A percentile compares a stretch with the other conserved stretches of the same genome.
Conservation (phyloP, 2,797 vertebrate genomes). For the Epinephelus coioides region DNA sequence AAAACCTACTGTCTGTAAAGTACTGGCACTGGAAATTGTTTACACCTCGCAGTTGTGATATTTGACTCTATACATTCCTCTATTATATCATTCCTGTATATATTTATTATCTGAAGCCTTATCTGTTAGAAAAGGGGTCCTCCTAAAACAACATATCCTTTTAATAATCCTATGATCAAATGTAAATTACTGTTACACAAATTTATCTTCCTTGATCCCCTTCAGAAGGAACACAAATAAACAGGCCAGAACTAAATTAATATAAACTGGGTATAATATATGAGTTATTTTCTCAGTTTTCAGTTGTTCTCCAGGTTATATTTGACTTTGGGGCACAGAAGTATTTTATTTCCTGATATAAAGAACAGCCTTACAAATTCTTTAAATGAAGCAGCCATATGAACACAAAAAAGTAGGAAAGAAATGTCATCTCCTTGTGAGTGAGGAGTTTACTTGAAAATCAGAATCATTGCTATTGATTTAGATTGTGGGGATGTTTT, state of each 20-base stretch:
- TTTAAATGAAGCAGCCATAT: slow-evolving; percentile 73
- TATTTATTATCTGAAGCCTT: slow-evolving; percentile 53
- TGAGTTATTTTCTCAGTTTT: slow-evolving; percentile 4
- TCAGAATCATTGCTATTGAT: slow-evolving; percentile 57
- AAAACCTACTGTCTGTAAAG: slow-evolving; percentile 54
- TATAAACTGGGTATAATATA: not conserved
- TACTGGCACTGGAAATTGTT: slow-evolving; percentile 70
- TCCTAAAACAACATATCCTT: slow-evolving; percentile 27
- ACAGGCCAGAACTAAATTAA: not conserved
- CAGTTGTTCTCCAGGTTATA: slow-evolving; percentile 13
- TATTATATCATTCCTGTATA: slow-evolving; percentile 58
- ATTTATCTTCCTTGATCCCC: slow-evolving; percentile 21
- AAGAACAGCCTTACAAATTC: slow-evolving; percentile 42
- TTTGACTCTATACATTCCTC: slow-evolving; percentile 59
- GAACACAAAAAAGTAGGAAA: slow-evolving; percentile 32
- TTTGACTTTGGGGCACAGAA: slow-evolving; percentile 13
- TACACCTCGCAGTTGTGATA: slow-evolving; percentile 69
- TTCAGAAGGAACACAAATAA: slow-evolving; percentile 3
- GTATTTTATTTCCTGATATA: slow-evolving; percentile 22
- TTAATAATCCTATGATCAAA: slow-evolving; percentile 20
- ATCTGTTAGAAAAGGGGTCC: slow-evolving; percentile 25
- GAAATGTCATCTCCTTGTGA: slow-evolving; percentile 38
- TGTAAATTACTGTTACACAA: slow-evolving; percentile 2
- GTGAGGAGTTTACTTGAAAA: slow-evolving; percentile 79
- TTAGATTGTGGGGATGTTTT: slow-evolving; percentile 60